Evolutionary conservation across 2,113 vertebrate genomes (phyloP), one percentile per base, ranked within the genome.

Genomic region (Mesitornis unicolor): DNA sequence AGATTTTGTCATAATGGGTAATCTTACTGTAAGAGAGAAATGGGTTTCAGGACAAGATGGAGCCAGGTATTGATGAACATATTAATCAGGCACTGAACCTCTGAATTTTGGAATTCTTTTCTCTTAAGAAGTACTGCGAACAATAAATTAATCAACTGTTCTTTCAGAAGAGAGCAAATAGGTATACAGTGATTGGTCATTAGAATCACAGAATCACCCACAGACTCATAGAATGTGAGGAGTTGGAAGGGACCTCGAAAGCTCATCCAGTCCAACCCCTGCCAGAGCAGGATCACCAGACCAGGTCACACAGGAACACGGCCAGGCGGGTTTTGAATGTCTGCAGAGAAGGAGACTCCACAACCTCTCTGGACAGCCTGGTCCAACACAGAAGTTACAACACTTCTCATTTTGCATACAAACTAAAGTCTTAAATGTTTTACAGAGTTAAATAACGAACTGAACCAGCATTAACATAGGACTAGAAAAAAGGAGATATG

Each of bases 1-100:
- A 51, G 70, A 47, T 48, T 26, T 7, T 9, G 12, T 67, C 0
- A 0, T 40, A 17, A 60, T n/a, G 48, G 22, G 33, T 40, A 13
- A 48, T 51, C 45, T 70, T 80, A 40, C 2, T 36, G 36, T 81
- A n/a, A n/a, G 31, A 75, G 67, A 59, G 15, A 43, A 7, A 0
- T 9, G 25, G 7, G 12, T 50, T 93, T 91, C 38, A 71, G 45
- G 33, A 47, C 47, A 59, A 67, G 25, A 26, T 69, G 63, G 43
- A 71, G 50, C 21, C 16, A 33, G 28, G 10, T 59, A 31, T 36
- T 33, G 31, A 38, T 69, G 25, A 21, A 7, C 31, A 7, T 28
- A 14, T 60, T 83, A 47, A 76, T 76, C 24, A 35, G 47, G 47
- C 67, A 59, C 20, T 6, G 4, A 54, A 68, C 24, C 33, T 64